Conservation (phyloP, 2,797 vertebrate genomes). For the Molothrus ater region DNA sequence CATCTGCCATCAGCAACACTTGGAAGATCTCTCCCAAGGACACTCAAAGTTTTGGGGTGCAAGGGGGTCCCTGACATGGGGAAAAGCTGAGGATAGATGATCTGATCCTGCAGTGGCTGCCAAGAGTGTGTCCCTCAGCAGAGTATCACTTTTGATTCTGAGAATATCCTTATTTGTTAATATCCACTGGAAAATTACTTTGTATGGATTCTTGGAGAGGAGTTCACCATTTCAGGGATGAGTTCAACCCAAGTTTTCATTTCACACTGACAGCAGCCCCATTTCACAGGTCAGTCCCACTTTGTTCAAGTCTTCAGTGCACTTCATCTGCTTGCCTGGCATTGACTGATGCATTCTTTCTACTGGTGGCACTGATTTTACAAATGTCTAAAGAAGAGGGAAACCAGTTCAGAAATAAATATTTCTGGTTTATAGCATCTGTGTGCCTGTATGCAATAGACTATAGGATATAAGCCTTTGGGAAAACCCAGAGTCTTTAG, state of each 20-base stretch:
- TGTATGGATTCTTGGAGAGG: accelerated
- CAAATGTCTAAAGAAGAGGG: not conserved
- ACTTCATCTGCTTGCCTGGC: not conserved
- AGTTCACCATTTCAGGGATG: not conserved
- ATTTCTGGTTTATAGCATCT: not conserved
- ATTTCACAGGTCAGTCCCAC: not conserved
- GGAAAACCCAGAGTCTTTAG: not conserved
- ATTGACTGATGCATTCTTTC: not conserved
- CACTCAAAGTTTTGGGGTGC: not conserved
- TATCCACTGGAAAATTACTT: not conserved
- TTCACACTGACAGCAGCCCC: not conserved
- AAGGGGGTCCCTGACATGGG: not conserved
- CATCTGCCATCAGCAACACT: not conserved
- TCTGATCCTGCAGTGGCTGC: not conserved
- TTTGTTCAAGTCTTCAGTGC: not conserved
- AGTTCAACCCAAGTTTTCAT: accelerated
- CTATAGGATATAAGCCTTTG: not conserved
- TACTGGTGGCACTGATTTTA: not conserved
- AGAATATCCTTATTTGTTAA: not conserved
- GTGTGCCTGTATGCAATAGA: not conserved
- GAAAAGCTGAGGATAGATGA: not conserved
- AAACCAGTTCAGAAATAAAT: not conserved
- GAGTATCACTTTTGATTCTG: not conserved
- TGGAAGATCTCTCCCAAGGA: not conserved
- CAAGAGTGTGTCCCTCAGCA: not conserved